A percentile compares a stretch with the other conserved stretches of the same genome.
Conservation (phyloP, 92 coral and sea anemone species). For the Epizoanthus illoricatus region DNA sequence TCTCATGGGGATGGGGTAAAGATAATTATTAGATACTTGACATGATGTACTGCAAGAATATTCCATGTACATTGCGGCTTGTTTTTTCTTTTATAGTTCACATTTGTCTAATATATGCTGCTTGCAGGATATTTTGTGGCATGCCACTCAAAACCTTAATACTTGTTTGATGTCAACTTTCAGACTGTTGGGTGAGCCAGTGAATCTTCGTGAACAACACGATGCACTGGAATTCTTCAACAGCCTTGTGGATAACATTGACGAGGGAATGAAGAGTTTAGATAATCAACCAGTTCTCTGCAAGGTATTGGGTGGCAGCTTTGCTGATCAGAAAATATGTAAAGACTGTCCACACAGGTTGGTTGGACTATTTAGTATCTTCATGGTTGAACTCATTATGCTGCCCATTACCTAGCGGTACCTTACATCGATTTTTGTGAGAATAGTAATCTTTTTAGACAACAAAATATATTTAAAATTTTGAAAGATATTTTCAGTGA, state of each 20-base stretch:
- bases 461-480: no score
- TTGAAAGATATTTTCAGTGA: no score
- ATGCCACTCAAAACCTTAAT: background rate
- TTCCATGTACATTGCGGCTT: background rate
- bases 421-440: no score
- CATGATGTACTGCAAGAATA: background rate
- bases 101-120: background rate
- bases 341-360: constrained; percentile 98
- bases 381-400: background rate
- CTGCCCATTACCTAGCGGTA: no score
- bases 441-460: no score
- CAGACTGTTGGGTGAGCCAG: constrained; percentile 95
- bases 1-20: no score
- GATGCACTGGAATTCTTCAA: constrained; percentile 98
- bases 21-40: no score
- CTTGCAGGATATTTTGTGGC: background rate
- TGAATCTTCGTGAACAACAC: constrained; percentile 97
- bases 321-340: constrained; percentile 98
- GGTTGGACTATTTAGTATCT: background rate
- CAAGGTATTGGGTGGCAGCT: constrained; percentile 90
- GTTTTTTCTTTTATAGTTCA: background rate
- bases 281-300: constrained; percentile 80
- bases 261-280: constrained; percentile 86
- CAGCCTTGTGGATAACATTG: constrained; percentile 94
- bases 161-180: background rate